phyloP scores from a whole-genome alignment of 2,113 vertebrate species.

The Pterocles orientalis region DNA sequence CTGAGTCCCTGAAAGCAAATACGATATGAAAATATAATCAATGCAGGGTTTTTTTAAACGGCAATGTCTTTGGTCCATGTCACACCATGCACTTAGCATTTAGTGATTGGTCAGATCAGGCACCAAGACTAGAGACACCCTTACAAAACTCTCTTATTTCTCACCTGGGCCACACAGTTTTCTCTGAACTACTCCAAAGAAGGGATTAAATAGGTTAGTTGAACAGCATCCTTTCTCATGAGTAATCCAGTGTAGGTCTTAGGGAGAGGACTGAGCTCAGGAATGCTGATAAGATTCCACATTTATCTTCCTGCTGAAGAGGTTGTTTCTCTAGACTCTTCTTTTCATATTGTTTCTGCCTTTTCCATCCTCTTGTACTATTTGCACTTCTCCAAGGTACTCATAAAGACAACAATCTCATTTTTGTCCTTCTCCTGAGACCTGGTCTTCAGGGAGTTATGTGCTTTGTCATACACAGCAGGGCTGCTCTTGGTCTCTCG shows the following conservation, averaged over 20 bases:
- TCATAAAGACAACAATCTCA: neutral
- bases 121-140: neutral
- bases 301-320: neutral
- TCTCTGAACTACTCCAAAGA: neutral
- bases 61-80: neutral
- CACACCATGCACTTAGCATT: neutral
- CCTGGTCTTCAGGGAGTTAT: neutral
- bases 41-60: neutral
- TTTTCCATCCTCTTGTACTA: neutral
- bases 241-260: neutral
- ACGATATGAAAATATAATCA: neutral
- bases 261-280: neutral
- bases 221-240: neutral
- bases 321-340: neutral
- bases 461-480: neutral
- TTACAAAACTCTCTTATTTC: neutral
- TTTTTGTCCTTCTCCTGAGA: neutral
- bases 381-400: neutral
- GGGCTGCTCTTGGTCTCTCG: neutral
- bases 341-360: neutral
- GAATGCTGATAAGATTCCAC: neutral
- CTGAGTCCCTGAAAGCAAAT: neutral
- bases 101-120: neutral
- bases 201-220: neutral
- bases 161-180: neutral